Evolutionary conservation across 2,888 invertebrate species (phyloP), one percentile per base, ranked within the genome.

Genomic region (Atrina japonica): DNA sequence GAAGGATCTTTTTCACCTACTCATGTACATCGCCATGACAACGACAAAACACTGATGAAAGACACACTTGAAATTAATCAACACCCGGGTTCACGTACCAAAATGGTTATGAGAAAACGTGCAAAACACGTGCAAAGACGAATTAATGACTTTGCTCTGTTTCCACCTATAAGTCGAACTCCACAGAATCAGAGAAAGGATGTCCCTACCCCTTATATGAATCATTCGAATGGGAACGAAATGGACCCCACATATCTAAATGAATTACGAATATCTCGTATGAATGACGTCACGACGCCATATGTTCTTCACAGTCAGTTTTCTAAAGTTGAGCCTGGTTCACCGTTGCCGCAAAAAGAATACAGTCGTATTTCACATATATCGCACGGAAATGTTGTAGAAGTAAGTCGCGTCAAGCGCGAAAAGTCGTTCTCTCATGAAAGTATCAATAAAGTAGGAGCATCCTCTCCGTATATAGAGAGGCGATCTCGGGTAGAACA

Each of bases 61-160:
- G 73, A 75, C 35, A 61, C 78, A 6, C 53, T 80, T 7, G 76
- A 76, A 35, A 69, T 74, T 1, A 78, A 68, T 25, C 73, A 73
- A 16, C 80, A 77, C 29, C 77, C 66, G 27, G 78, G 76, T 59
- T 70, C 64, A 25, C 66, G 72, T 5, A 59, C 76, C 7, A 80
- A 79, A 76, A 78, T 78, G 78, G 78, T 77, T 45, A 76, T 77
- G 70, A 77, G 78, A 70, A 66, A 79, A 49, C 65, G 76, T 41
- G 67, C 70, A 41, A 74, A 74, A 59, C 73, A 76, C 55, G 59
- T 69, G 52, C 59, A 73, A 25, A 45, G 71, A 45, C 60, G 77
- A 21, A 73, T 68, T 7, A 68, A 64, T 58, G 66, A 73, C 29
- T 61, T 73, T 18, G 35, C 77, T 2, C 68, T 76, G 35, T 71